A percentile compares a stretch with the other conserved stretches of the same genome.
These are phyloP conservation scores for Zele albiditarsus DNA, from an alignment of 2,888 invertebrate species.

Conservation along the genomic window DNA sequence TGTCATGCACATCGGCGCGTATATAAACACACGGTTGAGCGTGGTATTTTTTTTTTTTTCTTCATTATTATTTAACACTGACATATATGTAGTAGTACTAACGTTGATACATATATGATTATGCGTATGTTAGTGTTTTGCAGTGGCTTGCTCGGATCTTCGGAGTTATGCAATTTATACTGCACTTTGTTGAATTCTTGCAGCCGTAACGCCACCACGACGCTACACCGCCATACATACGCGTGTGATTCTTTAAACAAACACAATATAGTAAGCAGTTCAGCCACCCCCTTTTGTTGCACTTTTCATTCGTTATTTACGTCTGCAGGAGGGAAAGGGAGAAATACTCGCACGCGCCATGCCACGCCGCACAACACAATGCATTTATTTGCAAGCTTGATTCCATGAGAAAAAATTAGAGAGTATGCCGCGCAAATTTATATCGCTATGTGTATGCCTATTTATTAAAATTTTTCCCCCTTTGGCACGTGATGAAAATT, in stretches of 20 bases:
- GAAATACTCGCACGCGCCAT: conserved; percentile 32
- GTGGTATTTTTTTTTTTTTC: not conserved
- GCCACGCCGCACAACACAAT: conserved; percentile 8
- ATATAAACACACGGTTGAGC: conserved; percentile 45
- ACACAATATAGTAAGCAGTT: not conserved
- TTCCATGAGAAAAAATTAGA: not conserved
- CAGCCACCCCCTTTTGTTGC: conserved; percentile 23
- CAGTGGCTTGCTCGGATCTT: not conserved
- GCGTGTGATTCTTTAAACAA: conserved; percentile 34
- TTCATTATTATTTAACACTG: conserved; percentile 7
- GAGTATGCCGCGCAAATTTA: not conserved
- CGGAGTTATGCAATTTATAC: conserved; percentile 46
- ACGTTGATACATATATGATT: conserved; percentile 10
- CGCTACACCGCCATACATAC: conserved; percentile 32
- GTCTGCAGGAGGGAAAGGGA: not conserved
- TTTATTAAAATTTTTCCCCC: not conserved
- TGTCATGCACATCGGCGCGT: conserved; percentile 51
- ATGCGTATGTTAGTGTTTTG: conserved; percentile 8
- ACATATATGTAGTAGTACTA: conserved; percentile 9
- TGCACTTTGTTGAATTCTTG: conserved; percentile 38
- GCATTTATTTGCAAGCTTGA: not conserved
- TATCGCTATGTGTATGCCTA: not conserved
- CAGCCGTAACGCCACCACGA: conserved; percentile 27
- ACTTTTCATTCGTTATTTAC: conserved; percentile 16
- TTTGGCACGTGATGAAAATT: not conserved